phyloP scores from a whole-genome alignment of 2,888 invertebrate genomes.

The Nomada fabriciana region DNA sequence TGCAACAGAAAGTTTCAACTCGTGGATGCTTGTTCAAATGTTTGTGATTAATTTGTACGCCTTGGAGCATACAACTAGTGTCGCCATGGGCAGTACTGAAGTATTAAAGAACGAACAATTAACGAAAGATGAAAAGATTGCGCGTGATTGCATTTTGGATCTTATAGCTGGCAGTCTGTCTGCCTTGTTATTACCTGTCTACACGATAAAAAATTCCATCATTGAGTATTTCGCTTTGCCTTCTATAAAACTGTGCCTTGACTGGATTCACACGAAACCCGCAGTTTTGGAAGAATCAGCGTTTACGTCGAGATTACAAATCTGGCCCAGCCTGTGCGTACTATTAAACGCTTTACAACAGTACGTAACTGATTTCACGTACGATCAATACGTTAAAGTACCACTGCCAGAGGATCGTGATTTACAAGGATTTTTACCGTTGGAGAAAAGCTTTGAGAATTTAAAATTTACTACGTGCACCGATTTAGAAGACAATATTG shows the following conservation, averaged over 20 bases:
- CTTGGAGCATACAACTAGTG: conserved; percentile 87
- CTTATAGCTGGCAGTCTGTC: conserved; percentile 89
- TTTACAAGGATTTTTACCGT: conserved; percentile 91
- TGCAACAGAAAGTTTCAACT: conserved; percentile 91
- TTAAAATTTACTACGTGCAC: conserved; percentile 86
- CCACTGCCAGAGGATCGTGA: conserved; percentile 93
- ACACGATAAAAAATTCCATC: conserved; percentile 88
- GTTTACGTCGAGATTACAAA: conserved; percentile 87
- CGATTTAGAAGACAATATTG: conserved; percentile 82
- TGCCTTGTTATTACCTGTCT: conserved; percentile 89
- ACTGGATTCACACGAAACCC: conserved; percentile 88
- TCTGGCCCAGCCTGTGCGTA: conserved; percentile 92
- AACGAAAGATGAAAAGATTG: conserved; percentile 86
- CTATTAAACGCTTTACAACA: conserved; percentile 89
- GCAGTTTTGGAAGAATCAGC: conserved; percentile 85
- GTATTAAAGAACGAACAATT: conserved; percentile 84
- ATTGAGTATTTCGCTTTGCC: conserved; percentile 89
- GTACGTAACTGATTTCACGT: conserved; percentile 85
- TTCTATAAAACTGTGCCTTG: conserved; percentile 90
- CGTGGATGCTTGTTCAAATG: conserved; percentile 92
- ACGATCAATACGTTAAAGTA: conserved; percentile 86
- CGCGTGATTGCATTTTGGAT: conserved; percentile 87
- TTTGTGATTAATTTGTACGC: conserved; percentile 91
- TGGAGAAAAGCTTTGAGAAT: conserved; percentile 87
- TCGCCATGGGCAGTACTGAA: conserved; percentile 79